These are phyloP conservation scores for Conopomorpha cramerella DNA, from an alignment of 1,140 invertebrate species.

Conservation along the genomic window DNA sequence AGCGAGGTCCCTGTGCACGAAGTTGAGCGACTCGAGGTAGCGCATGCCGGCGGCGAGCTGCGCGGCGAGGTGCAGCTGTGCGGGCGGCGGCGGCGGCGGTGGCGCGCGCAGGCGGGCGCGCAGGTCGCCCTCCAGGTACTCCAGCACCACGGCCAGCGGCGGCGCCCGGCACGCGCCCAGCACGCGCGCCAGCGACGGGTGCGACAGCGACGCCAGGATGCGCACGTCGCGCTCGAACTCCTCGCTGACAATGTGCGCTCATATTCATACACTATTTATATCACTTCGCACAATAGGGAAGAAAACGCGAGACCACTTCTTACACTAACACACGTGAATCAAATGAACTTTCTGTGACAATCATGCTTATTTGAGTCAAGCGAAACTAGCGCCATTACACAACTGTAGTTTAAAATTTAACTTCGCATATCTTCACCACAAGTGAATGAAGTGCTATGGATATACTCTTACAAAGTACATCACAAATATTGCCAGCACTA, in stretches of 20 bases:
- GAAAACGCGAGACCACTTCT: no score
- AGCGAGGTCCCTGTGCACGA: constrained; percentile 80
- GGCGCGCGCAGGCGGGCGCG: constrained; percentile 80
- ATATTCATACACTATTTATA: no score
- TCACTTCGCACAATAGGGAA: no score
- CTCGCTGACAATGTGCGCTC: constrained; percentile 64
- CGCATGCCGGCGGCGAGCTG: constrained; percentile 89
- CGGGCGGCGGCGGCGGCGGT: constrained; percentile 65
- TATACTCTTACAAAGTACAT: no score
- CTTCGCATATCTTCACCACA: no score
- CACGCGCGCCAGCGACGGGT: constrained; percentile 85
- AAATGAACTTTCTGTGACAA: no score
- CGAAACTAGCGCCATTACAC: no score
- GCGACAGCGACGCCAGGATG: constrained; percentile 83
- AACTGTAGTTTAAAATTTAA: no score
- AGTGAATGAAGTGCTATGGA: no score
- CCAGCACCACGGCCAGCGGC: constrained; percentile 84
- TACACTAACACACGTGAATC: no score
- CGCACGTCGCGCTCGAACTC: constrained; percentile 90
- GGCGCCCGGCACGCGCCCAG: constrained; percentile 84
- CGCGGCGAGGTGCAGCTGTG: constrained; percentile 77
- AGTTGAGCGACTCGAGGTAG: constrained; percentile 80
- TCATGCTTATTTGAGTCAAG: no score
- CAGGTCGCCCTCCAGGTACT: constrained; percentile 91
- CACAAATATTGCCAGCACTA: no score